Evolutionary conservation across 1,140 invertebrate genomes (phyloP), one percentile per base, ranked within the genome.

Genomic region (Drosophila kikkawai): DNA sequence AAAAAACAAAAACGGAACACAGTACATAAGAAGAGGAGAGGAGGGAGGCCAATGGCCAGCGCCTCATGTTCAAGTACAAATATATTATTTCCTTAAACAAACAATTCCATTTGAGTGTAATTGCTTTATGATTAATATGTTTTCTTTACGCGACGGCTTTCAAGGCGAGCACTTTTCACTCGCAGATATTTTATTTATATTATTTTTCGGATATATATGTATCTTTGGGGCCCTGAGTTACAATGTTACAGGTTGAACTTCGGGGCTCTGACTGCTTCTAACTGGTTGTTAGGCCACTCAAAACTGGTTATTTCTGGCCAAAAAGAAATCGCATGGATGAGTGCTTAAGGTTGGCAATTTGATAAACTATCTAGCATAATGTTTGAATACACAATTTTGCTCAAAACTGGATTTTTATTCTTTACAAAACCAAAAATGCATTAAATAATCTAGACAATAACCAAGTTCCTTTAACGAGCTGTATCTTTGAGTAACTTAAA

Each of bases 1-100:
- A 57, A 56, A 56, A 22, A 22, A 22, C 2, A 22, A 36, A 26
- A 48, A 48, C 12, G 15, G 22, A 48, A 3, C 19, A 39, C 19
- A 39, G 17, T 26, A 26, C 15, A 39, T 41, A 42, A 45, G 42
- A 50, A 26, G 63, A 1, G 34, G 22, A 74, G 44, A 11, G 53
- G 36, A 5, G 44, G n/a, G 8, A 45, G 47, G 41, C 63, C 59
- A 71, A 29, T 67, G 69, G 41, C 48, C 68, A 61, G 34, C 32
- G 75, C 42, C 17, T 45, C 59, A 66, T 59, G 82, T 74, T 74
- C 88, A 80, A 73, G 64, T 81, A 71, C 67, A 82, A 73, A 69
- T 74, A 74, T 42, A 73, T 80, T 73, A 80, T 86, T 88, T 88
- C 71, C 84, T 88, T 77, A 88, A 63, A 79, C 66, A 75, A 88